Conservation (phyloP, 2,113 vertebrate species). For the Neotoma lepida region DNA sequence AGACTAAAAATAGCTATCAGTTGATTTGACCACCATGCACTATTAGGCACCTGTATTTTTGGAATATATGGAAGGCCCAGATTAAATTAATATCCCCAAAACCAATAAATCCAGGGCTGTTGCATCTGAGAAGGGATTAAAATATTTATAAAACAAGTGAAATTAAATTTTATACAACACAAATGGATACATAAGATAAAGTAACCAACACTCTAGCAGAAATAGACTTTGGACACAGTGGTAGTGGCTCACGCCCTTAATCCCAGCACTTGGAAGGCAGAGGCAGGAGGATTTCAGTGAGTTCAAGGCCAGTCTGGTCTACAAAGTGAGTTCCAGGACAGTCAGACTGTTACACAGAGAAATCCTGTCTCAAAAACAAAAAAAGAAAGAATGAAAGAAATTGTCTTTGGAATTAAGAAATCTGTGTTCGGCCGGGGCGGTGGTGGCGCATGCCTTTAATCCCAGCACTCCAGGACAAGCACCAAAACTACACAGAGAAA, state of each 20-base stretch:
- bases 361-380: no score
- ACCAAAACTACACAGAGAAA: no score
- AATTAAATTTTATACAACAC: constrained; percentile 20
- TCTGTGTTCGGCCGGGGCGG: no score
- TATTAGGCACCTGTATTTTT: constrained; percentile 6
- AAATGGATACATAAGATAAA: background rate
- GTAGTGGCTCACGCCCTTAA: no score
- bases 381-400: background rate
- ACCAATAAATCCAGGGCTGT: background rate
- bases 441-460: no score
- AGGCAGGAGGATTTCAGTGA: no score
- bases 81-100: constrained; percentile 50
- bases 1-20: constrained; percentile 43
- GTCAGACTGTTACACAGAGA: no score
- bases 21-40: constrained; percentile 40
- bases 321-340: no score
- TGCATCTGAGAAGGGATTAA: constrained; percentile 51
- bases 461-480: no score
- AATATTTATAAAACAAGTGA: constrained; percentile 24
- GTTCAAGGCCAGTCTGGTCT: no score
- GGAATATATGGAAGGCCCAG: background rate
- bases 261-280: background rate
- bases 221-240: background rate
- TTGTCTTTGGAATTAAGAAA: constrained; percentile 2
- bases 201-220: constrained; percentile 12